Evolutionary conservation across 1,140 invertebrate species (phyloP).

Genomic region (Danaus melanippus): DNA sequence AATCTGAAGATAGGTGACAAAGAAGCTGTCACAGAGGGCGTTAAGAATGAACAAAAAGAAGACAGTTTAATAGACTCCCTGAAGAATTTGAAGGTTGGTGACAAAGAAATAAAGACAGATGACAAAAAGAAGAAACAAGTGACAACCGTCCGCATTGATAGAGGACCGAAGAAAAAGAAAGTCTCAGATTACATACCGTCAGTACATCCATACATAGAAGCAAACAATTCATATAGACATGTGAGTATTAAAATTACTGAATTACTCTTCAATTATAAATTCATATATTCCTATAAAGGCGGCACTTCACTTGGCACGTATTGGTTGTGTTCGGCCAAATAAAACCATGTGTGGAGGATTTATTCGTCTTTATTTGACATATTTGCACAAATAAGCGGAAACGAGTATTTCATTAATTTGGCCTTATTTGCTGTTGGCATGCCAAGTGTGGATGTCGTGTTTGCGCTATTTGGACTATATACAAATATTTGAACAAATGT

Average conservation of each 20-base stretch:
- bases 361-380: too few species aligned
- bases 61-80: slow-evolving; percentile 15
- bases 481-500: too few species aligned
- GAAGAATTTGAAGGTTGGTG: slow-evolving; percentile 26
- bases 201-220: slow-evolving; percentile 22
- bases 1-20: slow-evolving; percentile 27
- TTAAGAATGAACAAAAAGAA: too few species aligned
- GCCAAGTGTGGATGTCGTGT: too few species aligned
- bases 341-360: too few species aligned
- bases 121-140: slow-evolving; percentile 31
- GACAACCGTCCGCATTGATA: slow-evolving; percentile 26
- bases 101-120: slow-evolving; percentile 13
- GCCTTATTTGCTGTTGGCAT: too few species aligned
- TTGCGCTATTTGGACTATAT: too few species aligned
- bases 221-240: slow-evolving; percentile 24
- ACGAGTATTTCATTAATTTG: too few species aligned
- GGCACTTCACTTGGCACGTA: too few species aligned
- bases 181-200: slow-evolving; percentile 11
- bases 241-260: slow-evolving; percentile 15
- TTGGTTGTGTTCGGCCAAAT: too few species aligned
- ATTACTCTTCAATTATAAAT: neutral
- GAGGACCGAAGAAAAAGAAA: slow-evolving; percentile 23
- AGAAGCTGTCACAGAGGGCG: slow-evolving; percentile 13
- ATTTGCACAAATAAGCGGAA: too few species aligned
- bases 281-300: too few species aligned